Base-by-base conservation (phyloP, 2,797 vertebrate genomes). In the Valencia hispanica region DNA sequence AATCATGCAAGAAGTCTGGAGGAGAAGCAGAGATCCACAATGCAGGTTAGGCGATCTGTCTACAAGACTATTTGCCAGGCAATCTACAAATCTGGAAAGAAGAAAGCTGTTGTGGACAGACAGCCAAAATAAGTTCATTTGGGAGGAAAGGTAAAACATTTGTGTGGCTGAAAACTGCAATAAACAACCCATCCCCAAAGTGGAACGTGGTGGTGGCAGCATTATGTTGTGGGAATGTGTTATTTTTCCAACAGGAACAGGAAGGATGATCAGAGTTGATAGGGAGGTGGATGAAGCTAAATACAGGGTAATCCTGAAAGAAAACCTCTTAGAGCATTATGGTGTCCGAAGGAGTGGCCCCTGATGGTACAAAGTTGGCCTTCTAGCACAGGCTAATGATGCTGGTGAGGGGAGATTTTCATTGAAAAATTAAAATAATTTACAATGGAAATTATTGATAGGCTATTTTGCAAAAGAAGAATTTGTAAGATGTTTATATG, bases 31-130 rank as follows among this genome's bases (percentile, higher is more conserved):
- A 63, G 34, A 63, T 36, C 8, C 59, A 63, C 8, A 25, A 9
- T 36, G 32, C 32, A 36, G 34, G 1, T 22, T 8, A 32, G 59
- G 0, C 20, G 32, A 36, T 63, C 32, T 36, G 15, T 36, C 18
- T 63, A 63, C 18, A 22, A 4, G 8, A 36, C 8, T 30, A 22
- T 7, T 63, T 22, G 18, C 59, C 3, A 10, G 32, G 20, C 32
- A 36, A 63, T 59, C 55, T 25, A 59, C 27, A 59, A 59, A 57
- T 57, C 53, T 57, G 12, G 53, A n/a, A 57, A 57, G 53, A 57
- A 57, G n/a, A 27, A 30, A 57, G n/a, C n/a, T 57, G 12, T 55
- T 55, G 53, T 27, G 27, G 53, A 57, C n/a, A 27, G 53, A 57
- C 27, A n/a, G n/a, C 11, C n/a, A 27, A 12, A 14, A 55, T 25